Evolutionary conservation across 2,113 vertebrate genomes (phyloP), one percentile per base, ranked within the genome.

Genomic region (Seriola rivoliana): DNA sequence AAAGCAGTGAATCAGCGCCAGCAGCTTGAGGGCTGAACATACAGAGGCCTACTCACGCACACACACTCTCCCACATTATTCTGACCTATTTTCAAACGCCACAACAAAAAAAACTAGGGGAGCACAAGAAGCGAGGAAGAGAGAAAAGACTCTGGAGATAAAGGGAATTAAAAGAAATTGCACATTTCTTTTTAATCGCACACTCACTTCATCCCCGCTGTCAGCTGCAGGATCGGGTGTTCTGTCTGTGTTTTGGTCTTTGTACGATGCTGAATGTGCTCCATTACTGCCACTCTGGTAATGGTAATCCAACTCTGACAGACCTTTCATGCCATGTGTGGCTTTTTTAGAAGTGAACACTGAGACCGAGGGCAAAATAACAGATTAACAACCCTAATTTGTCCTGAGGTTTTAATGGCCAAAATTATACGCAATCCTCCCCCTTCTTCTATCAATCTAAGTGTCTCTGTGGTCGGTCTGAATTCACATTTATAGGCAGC

Each of bases 351-450:
- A 84, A 65, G 50, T 64, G 83, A 80, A 73, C 52, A 1, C 52
- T 40, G 80, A 79, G 82, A 81, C 82, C 25, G 81, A 92, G 89
- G 89, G 84, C 90, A 92, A 59, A 94, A 94, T 93, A 93, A 93
- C 92, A 93, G 93, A 94, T 94, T 93, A 93, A 86, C 90, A 73
- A 80, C 82, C 90, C 79, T 93, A 94, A 95, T 95, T 93, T 94
- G 92, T 94, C 91, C 84, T 91, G 90, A 92, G 90, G 90, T 94
- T 94, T 93, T 92, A 95, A 94, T 91, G 93, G 90, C 76, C 38
- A 36, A 85, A 88, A 93, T 92, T 90, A 90, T 86, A 83, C 19
- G 65, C 91, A 80, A 70, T 81, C 87, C 85, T 76, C 91, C 87
- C 85, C 78, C 86, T 55, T 69, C 80, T 89, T 85, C 91, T 84